Percentiles rank a stretch among this genome's conserved stretches.
phyloP scores from a whole-genome alignment of 2,888 invertebrate species.

The Drosophila parthenogenetica region DNA sequence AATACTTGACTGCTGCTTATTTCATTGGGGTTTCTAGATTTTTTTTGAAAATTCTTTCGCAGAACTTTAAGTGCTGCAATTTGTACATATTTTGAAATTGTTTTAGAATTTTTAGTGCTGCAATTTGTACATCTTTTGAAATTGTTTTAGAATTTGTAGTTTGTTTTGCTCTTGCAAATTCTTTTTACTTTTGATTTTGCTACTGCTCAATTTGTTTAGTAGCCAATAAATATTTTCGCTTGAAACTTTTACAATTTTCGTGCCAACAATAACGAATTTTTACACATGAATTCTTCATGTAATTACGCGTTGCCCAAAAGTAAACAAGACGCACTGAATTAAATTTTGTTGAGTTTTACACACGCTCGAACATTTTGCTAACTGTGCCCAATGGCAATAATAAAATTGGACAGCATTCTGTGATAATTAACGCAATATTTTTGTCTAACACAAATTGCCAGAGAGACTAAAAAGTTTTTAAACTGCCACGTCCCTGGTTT shows the following conservation, averaged over 20 bases:
- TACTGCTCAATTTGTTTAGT: not conserved
- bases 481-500: not conserved
- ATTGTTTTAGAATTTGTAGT: conserved; percentile 1
- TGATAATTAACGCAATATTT: conserved; percentile 76
- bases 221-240: conserved; percentile 26
- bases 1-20: conserved; percentile 25
- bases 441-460: conserved; percentile 55
- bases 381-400: conserved; percentile 32
- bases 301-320: conserved; percentile 67
- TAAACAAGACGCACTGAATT: conserved; percentile 62
- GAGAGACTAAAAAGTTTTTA: conserved; percentile 44
- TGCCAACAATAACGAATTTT: conserved; percentile 39
- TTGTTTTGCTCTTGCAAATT: conserved; percentile 35
- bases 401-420: conserved; percentile 54
- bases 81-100: not conserved
- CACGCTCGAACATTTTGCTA: conserved; percentile 7
- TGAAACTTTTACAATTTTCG: conserved; percentile 28
- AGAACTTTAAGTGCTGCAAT: not conserved
- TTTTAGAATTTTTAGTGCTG: not conserved
- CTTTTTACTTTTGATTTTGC: conserved; percentile 9
- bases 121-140: not conserved
- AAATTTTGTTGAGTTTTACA: conserved; percentile 46
- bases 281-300: conserved; percentile 70
- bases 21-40: conserved; percentile 31
- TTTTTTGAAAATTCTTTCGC: conserved; percentile 7